These are phyloP conservation scores for Parazoanthus darwini DNA, from an alignment of 92 coral and sea anemone species.

Conservation along the genomic window DNA sequence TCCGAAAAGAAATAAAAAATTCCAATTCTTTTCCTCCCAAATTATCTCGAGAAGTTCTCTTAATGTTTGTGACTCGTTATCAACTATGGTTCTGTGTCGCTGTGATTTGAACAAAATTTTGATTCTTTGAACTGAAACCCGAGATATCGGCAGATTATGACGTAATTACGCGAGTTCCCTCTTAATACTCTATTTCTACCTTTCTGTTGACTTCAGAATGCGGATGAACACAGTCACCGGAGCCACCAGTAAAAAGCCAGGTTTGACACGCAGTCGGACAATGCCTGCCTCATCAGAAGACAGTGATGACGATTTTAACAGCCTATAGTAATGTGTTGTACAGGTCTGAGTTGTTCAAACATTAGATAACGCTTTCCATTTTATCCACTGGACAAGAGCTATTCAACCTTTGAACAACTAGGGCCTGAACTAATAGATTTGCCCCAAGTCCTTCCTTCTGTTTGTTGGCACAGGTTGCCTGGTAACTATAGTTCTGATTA, in stretches of 20 bases:
- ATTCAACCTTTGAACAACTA: background rate
- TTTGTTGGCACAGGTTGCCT: too few relatives aligned
- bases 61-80: too few relatives aligned
- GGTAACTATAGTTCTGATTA: background rate
- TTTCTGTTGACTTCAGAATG: constrained; percentile 21
- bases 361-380: background rate
- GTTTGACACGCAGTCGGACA: constrained; percentile 14
- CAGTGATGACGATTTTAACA: constrained; percentile 36
- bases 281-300: constrained; percentile 24
- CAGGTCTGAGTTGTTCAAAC: background rate
- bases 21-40: too few relatives aligned
- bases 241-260: background rate
- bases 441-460: too few relatives aligned
- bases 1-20: too few relatives aligned
- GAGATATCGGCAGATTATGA: too few relatives aligned
- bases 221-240: constrained; percentile 36
- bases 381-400: background rate
- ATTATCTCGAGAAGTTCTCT: too few relatives aligned
- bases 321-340: background rate
- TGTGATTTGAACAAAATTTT: too few relatives aligned
- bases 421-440: too few relatives aligned
- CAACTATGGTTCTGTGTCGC: too few relatives aligned
- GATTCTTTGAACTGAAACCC: too few relatives aligned
- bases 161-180: too few relatives aligned
- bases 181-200: background rate